A percentile compares a stretch with the other conserved stretches of the same genome.
phyloP scores from a whole-genome alignment of 2,888 invertebrate genomes.

The Lochmaea crataegi region DNA sequence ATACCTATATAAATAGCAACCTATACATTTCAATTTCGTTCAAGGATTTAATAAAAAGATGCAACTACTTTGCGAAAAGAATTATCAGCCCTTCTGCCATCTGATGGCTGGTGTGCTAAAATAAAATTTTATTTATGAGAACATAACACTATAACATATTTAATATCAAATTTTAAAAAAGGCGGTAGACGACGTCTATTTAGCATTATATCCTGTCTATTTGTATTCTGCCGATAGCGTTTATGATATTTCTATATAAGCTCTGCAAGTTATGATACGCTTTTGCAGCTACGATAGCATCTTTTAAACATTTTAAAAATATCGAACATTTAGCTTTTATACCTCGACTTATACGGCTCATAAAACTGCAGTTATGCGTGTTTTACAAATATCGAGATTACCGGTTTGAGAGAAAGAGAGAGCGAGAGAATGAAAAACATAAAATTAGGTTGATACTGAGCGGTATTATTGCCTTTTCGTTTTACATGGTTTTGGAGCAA shows the following conservation, averaged over 20 bases:
- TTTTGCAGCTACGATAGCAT: conserved; percentile 37
- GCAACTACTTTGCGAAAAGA: neutral
- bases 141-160: conserved; percentile 5
- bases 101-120: conserved; percentile 2
- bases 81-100: neutral
- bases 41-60: too few relatives aligned
- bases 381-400: conserved; percentile 27
- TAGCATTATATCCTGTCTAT: conserved; percentile 33
- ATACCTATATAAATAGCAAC: too few relatives aligned
- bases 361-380: conserved; percentile 27
- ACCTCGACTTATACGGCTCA: conserved; percentile 27
- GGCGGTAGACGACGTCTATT: conserved; percentile 16
- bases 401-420: neutral
- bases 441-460: conserved; percentile 2
- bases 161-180: conserved; percentile 13
- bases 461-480: neutral
- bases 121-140: conserved; percentile 15
- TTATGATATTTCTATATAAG: conserved; percentile 42
- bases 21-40: too few relatives aligned
- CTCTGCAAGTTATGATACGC: conserved; percentile 38
- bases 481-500: neutral
- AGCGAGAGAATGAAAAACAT: conserved; percentile 7
- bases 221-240: conserved; percentile 44
- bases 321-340: conserved; percentile 39
- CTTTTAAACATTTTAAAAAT: conserved; percentile 42